Evolutionary conservation across 2,113 vertebrate genomes (phyloP).

Genomic region (Dicrurus megarhynchus): DNA sequence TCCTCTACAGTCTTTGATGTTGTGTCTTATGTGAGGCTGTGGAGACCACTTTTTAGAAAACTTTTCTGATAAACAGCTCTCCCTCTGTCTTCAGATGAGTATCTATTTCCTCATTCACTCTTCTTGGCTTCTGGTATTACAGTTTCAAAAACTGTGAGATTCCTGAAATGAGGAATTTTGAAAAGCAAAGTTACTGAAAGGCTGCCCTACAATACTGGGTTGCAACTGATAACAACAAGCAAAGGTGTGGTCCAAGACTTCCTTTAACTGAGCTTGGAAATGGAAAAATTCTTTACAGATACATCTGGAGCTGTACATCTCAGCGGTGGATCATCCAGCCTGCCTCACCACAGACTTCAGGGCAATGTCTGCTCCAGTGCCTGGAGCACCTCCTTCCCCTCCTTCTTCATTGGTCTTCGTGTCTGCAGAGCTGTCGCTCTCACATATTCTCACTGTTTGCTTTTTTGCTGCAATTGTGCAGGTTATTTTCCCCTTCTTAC

Average conservation of each 20-base stretch:
- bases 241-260: neutral
- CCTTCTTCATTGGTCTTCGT: neutral
- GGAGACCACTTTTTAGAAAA: neutral
- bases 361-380: fast-evolving
- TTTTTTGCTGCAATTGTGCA: neutral
- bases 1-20: neutral
- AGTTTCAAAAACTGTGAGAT: neutral
- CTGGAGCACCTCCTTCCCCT: neutral
- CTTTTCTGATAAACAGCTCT: neutral
- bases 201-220: neutral
- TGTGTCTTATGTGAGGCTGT: neutral
- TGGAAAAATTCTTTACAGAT: neutral
- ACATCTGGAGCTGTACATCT: neutral
- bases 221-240: neutral
- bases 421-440: neutral
- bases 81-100: neutral
- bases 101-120: neutral
- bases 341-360: neutral
- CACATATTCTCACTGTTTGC: neutral
- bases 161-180: neutral
- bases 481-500: neutral
- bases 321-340: neutral
- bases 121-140: neutral
- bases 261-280: neutral
- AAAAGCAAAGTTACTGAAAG: neutral